Percentiles rank a stretch among this genome's conserved stretches.
Conservation (phyloP, 2,888 invertebrate genomes). For the Ischnura elegans region DNA sequence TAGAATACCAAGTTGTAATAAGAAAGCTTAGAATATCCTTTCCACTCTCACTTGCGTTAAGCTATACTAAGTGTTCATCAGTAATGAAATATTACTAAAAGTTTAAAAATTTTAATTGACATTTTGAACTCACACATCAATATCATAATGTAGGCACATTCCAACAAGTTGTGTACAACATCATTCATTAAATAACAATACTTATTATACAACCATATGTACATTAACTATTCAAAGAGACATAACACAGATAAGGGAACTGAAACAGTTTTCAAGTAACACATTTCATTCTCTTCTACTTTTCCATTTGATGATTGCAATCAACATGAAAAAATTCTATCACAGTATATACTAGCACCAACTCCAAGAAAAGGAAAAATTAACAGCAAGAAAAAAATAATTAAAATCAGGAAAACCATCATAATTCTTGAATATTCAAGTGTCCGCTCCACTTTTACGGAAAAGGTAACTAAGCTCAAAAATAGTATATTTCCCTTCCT, state of each 20-base stretch:
- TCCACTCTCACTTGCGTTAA: too few relatives aligned
- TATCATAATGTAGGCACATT: neutral
- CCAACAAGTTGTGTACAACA: neutral
- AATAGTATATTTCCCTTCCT: neutral
- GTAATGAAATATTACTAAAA: neutral
- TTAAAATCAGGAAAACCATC: neutral
- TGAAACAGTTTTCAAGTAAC: neutral
- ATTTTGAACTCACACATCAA: neutral
- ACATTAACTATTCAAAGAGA: neutral
- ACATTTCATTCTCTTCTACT: neutral
- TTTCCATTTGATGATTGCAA: neutral
- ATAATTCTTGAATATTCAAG: neutral
- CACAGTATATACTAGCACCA: neutral
- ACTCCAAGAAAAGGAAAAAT: neutral
- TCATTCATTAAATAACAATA: neutral
- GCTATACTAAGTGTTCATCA: neutral
- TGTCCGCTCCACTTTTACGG: neutral
- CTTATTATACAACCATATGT: neutral
- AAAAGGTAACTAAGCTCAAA: neutral
- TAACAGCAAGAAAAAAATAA: neutral
- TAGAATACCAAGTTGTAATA: too few relatives aligned
- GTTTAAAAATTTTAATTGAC: conserved; percentile 16
- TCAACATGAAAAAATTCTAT: neutral
- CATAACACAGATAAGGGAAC: neutral
- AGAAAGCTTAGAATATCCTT: too few relatives aligned